A percentile compares a stretch with the other conserved stretches of the same genome.
phyloP scores from a whole-genome alignment of 2,113 vertebrate species.

The Amazona vittata region DNA sequence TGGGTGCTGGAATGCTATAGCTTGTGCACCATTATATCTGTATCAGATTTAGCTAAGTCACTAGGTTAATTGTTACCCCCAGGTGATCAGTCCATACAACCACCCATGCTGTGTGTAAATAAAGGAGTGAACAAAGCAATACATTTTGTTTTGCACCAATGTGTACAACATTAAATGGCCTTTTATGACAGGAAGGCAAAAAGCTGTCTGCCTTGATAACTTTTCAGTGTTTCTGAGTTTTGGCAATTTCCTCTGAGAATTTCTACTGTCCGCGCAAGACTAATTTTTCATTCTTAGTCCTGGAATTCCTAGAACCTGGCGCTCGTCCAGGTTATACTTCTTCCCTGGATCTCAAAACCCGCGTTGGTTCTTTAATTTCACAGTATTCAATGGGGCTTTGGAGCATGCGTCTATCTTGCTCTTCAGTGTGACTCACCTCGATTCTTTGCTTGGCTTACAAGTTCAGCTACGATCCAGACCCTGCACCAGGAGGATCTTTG shows the following conservation, averaged over 20 bases:
- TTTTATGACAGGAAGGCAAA: neutral
- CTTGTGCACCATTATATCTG: neutral
- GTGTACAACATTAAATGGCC: neutral
- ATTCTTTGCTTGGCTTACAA: neutral
- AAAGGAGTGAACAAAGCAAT: neutral
- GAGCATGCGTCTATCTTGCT: neutral
- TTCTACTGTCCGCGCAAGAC: neutral
- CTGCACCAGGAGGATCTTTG: neutral
- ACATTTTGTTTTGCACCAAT: neutral
- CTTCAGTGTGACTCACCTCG: neutral
- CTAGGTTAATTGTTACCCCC: neutral
- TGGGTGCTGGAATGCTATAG: neutral
- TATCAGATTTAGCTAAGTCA: neutral
- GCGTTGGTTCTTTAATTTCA: neutral
- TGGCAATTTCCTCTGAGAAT: neutral
- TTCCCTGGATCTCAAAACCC: neutral
- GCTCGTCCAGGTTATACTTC: neutral
- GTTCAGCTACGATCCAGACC: fast-evolving
- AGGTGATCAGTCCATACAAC: neutral
- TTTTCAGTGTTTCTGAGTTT: neutral
- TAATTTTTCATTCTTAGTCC: neutral
- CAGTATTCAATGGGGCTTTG: neutral
- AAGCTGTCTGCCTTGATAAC: neutral
- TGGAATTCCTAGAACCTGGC: neutral
- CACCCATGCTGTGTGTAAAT: neutral